phyloP scores from a whole-genome alignment of 2,113 vertebrate genomes.

The Daubentonia madagascariensis region DNA sequence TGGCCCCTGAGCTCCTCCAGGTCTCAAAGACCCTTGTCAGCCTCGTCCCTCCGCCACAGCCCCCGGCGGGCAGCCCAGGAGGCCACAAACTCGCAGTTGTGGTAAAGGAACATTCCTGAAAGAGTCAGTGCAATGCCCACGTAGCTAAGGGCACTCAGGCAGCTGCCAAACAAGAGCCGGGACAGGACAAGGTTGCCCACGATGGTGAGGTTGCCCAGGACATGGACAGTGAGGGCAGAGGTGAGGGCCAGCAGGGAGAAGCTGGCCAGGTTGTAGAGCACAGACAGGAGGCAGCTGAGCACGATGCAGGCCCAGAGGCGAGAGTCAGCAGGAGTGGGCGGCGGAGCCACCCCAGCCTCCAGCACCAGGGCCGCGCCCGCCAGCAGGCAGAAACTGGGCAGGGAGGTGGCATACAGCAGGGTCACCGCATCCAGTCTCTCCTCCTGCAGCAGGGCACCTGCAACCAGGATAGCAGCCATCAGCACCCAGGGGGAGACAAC shows the following conservation, averaged over 20 bases:
- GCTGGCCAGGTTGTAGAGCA: constrained; percentile 97
- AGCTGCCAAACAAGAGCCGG: constrained; percentile 91
- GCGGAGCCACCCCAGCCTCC: constrained; percentile 89
- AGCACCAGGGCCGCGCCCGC: constrained; percentile 88
- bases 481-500: neutral
- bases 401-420: constrained; percentile 94
- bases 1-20: neutral
- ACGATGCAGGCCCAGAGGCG: constrained; percentile 93
- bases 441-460: constrained; percentile 95
- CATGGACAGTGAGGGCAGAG: constrained; percentile 96
- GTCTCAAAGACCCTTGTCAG: constrained; percentile 61
- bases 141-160: constrained; percentile 91
- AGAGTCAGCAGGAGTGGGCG: constrained; percentile 84
- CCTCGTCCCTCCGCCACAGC: neutral
- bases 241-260: constrained; percentile 95
- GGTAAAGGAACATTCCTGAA: constrained; percentile 94
- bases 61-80: constrained; percentile 81
- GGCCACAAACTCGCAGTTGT: constrained; percentile 90
- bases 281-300: constrained; percentile 95
- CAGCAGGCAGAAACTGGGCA: constrained; percentile 97
- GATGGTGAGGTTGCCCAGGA: constrained; percentile 94
- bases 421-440: constrained; percentile 92
- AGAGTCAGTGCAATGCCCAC: constrained; percentile 91
- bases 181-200: constrained; percentile 96
- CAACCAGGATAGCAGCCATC: constrained; percentile 22